Evolutionary conservation across 2,113 vertebrate species (phyloP), one percentile per base, ranked within the genome.

Genomic region (Heteronetta atricapilla): DNA sequence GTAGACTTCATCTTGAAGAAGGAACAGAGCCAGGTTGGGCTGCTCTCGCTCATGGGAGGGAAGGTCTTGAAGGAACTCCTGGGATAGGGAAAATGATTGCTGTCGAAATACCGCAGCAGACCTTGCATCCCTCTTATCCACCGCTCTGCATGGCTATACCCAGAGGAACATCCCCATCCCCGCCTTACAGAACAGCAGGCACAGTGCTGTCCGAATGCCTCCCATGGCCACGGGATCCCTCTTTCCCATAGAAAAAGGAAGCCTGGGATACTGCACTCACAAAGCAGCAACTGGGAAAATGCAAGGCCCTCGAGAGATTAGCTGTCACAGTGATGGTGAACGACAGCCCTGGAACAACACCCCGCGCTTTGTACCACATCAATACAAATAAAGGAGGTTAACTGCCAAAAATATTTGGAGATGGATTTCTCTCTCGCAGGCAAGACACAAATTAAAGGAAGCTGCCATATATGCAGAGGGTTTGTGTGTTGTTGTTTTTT

Each of bases 361-460:
- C 67, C 74, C 1, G 0, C 18, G 7, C 64, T 34, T 68, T 50
- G 82, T 63, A 69, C 73, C 90, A 73, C 77, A 94, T 46, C n/a
- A 53, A 20, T 8, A 68, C 48, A 79, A 92, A 82, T 64, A 52
- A 75, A 69, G 22, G 53, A 94, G 79, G 19, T 66, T 64, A 48
- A 64, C 73, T 94, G 93, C 77, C 86, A 91, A 90, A 87, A 79
- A 10, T 14, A 38, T 86, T 67, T 86, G n/a, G 86, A 85, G 89
- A 75, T 88, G 36, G 31, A 88, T 90, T 90, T 92, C 69, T 90
- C 23, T 88, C 83, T 93, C 0, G 0, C 83, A 92, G 83, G 83
- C 92, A 87, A 90, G 69, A 93, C 50, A 83, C 53, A 69, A 92
- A 92, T 66, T 55, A 79, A 84, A 96, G 90, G 93, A 95, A 96